Evolutionary conservation across 2,888 invertebrate species (phyloP).

Genomic region (Lathronympha strigana): DNA sequence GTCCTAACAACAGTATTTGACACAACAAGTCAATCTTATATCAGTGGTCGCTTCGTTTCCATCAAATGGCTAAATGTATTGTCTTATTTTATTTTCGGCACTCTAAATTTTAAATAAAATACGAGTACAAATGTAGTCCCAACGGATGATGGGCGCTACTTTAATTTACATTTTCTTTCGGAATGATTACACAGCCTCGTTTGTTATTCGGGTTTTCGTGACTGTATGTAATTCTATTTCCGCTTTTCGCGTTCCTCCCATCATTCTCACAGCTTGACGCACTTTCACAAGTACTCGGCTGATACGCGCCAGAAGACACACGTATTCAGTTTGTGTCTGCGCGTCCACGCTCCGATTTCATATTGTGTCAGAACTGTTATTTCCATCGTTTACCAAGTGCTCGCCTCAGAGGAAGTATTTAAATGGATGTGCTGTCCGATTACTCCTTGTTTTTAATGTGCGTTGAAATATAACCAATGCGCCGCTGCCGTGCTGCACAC

Average conservation of each 20-base stretch:
- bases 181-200: slow-evolving; percentile 40
- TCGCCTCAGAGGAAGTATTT: background rate
- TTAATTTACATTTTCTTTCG: slow-evolving; percentile 41
- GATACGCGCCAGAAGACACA: slow-evolving; percentile 46
- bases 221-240: slow-evolving; percentile 53
- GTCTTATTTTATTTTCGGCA: background rate
- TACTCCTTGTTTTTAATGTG: too few species aligned
- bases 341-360: slow-evolving; percentile 34
- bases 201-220: slow-evolving; percentile 47
- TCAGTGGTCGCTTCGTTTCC: slow-evolving; percentile 8
- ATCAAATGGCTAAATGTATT: background rate
- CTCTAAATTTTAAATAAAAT: slow-evolving; percentile 25
- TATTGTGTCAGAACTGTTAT: slow-evolving; percentile 32
- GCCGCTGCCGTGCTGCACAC: too few species aligned
- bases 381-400: background rate
- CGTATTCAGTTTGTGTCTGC: slow-evolving; percentile 38
- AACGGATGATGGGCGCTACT: slow-evolving; percentile 31
- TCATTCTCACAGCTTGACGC: slow-evolving; percentile 48
- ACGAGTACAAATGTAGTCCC: slow-evolving; percentile 24
- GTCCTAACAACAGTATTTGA: too few species aligned
- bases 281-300: slow-evolving; percentile 46
- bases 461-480: too few species aligned
- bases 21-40: background rate
- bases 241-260: slow-evolving; percentile 49
- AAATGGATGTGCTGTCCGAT: too few species aligned